Conservation (phyloP, 2,113 vertebrate genomes). For the Notechis scutatus region DNA sequence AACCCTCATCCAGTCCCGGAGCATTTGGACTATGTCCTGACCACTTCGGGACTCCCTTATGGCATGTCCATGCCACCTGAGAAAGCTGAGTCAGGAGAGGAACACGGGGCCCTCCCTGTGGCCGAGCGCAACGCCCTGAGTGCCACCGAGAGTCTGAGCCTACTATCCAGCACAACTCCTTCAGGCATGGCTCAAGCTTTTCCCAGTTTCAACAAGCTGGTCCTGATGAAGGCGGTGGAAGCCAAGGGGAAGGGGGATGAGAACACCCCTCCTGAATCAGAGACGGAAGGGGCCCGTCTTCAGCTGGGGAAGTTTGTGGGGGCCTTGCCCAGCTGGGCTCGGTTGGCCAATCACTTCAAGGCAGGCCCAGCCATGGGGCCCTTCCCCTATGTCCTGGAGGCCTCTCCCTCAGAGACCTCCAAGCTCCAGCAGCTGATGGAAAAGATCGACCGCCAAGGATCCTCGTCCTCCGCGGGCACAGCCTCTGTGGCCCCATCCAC, state of each 20-base stretch:
- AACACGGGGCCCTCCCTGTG: background rate
- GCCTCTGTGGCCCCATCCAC: constrained; percentile 47
- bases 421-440: constrained; percentile 88
- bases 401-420: constrained; percentile 83
- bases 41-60: constrained; percentile 65
- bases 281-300: constrained; percentile 53
- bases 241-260: constrained; percentile 65
- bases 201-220: constrained; percentile 66
- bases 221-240: constrained; percentile 68
- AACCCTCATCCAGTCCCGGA: constrained; percentile 80
- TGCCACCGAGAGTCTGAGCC: constrained; percentile 50
- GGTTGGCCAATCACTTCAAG: constrained; percentile 75
- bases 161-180: constrained; percentile 52
- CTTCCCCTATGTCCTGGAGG: constrained; percentile 80
- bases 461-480: constrained; percentile 63
- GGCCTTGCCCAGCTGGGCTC: constrained; percentile 77
- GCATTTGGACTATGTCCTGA: constrained; percentile 67
- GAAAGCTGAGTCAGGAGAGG: constrained; percentile 51
- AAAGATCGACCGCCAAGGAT: constrained; percentile 83
- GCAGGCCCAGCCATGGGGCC: constrained; percentile 65
- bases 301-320: constrained; percentile 70
- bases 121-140: constrained; percentile 64
- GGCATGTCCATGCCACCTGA: constrained; percentile 66
- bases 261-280: constrained; percentile 62
- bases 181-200: constrained; percentile 42